Evolutionary conservation across 2,888 invertebrate species (phyloP), one percentile per base, ranked within the genome.

Genomic region (Epicampocera succincta): DNA sequence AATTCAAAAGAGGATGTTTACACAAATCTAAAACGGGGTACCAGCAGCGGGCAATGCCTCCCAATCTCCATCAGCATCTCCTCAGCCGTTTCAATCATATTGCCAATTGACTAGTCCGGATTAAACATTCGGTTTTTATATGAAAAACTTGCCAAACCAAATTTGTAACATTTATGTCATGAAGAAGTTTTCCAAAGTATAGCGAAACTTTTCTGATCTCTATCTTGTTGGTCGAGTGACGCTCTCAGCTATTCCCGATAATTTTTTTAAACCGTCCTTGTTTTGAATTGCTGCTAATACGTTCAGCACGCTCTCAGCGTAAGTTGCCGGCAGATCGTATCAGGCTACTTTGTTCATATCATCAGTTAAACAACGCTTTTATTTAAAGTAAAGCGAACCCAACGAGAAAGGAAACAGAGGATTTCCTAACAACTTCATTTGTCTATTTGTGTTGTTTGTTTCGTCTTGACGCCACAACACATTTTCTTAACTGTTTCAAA

Each of bases 341-440:
- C 78, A 54, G 58, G 6, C 8, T 61, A 12, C 50, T 38, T 50
- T 48, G 29, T 75, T 61, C 65, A 65, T 54, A 71, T 77, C 68
- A 77, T 73, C 81, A 68, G 68, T 33, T 61, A 46, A 46, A 54
- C 54, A 54, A 61, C 52, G 38, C 8, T 52, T 50, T 17, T 46
- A 29, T 63, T 21, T 25, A 29, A 63, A 13, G 29, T 17, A 46
- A 40, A 21, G 25, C 29, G 44, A 61, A 42, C 21, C 15, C 42
- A 33, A 19, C 38, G 11, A 42, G 38, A 19, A 13, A 21, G 13
- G 60, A 42, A 74, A 60, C 66, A 68, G 60, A 65, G 25, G 72
- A 66, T 66, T 72, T 78, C 60, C 50, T 71, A 74, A 82, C 82
- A 82, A 82, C 82, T 82, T 82, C 71, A 82, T 82, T 82, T 82